Base-by-base conservation (phyloP, 2,797 vertebrate species). In the Esox masquinongy region DNA sequence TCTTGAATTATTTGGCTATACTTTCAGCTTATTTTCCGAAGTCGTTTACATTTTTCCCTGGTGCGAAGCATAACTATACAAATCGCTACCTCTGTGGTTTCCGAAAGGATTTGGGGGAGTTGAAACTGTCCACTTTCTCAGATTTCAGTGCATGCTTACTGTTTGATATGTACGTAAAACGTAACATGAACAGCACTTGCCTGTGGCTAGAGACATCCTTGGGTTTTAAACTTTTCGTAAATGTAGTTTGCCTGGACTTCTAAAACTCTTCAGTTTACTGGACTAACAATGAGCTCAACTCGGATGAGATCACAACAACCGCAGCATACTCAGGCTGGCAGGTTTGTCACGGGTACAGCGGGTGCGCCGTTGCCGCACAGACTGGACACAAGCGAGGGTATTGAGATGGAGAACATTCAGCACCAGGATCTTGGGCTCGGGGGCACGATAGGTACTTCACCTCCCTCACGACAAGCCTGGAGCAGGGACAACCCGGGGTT, bases 401-500 rank as follows among this genome's bases (percentile, higher is more conserved):
- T 95, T 53, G 94, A 95, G 89, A 94, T 95, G 94, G 94, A 94
- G 82, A 93, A 88, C 81, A 93, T 95, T 82, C 92, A 92, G 70
- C 92, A 92, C 31, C 94, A 90, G 56, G 91, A 96, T 83, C 87
- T 92, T 77, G 92, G 89, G 43, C 92, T 94, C 26, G 87, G 87
- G 53, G 94, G 84, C 22, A 87, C 88, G 5, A 77, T 85, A 0
- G 90, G 90, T 31, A 89, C 93, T 3, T 95, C 96, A 36, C 94
- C 94, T 0, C 95, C 96, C 24, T 99, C 96, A 19, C 91, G 97
- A 77, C 97, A 98, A 84, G 97, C 97, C 0, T 98, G 97, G 97
- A 98, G 97, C 84, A 94, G 97, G 26, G 97, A 97, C 24, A 99
- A 99, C 89, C 96, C 97, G 0, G 96, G 96, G 1, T 99, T 98